Base-by-base conservation (phyloP, 1,140 invertebrate genomes). In the Saccostrea cuccullata region DNA sequence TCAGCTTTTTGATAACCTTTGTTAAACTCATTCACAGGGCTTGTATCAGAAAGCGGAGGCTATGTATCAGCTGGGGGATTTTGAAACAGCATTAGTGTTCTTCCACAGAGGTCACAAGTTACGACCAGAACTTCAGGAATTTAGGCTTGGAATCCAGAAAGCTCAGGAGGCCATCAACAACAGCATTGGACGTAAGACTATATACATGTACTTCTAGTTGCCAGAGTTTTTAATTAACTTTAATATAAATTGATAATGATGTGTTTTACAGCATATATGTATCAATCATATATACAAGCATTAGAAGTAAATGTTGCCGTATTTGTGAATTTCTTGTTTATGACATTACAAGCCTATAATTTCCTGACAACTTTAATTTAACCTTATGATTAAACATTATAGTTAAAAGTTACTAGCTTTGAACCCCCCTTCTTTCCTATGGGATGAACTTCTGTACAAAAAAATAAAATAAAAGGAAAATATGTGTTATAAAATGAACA, bases 121-220 rank as follows among this genome's bases (percentile, higher is more conserved):
- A 8, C 96, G 98, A 15, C 98, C 98, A 0, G 98, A 99, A 90
- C 96, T 98, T 77, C 97, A 97, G 88, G 97, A 97, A 36, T 99
- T 99, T 94, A 96, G 97, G 84, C 96, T 98, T 40, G 98, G 98
- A 17, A 97, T 99, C 0, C 98, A 98, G 92, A 99, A 99, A 94
- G 97, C 97, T 0, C 97, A 98, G 94, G 98, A 99, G 94, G 98
- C 98, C 5, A 99, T 99, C 89, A 97, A 98, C 94, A 98, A 98
- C 93, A 97, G 98, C 12, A 97, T 99, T 82, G 98, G 98, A 91
- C 94, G 96, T 96, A 90, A 93, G 93, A 92, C 56, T 67, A 0
- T 47, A 9, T 47, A 47, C 9, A 3, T 3, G 2, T 47, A 47
- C 2, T 6, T 47, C 1, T 6, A 47, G 47, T 47, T 2, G 2